phyloP scores from a whole-genome alignment of 2,113 vertebrate species.

The Podilymbus podiceps region DNA sequence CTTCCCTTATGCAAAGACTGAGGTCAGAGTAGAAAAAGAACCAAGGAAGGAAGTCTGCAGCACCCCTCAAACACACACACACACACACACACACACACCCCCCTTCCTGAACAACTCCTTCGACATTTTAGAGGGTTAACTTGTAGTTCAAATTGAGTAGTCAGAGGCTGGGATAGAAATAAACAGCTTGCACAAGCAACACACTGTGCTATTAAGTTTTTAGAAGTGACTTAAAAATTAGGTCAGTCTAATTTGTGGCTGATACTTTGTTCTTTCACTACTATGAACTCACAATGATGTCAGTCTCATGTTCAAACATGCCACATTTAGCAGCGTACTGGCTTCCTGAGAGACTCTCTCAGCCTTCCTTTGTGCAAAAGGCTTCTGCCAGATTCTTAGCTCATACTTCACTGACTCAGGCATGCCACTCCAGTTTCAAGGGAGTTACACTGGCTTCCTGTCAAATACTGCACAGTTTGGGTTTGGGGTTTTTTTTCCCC shows the following conservation, averaged over 20 bases:
- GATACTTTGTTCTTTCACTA: slow-evolving; percentile 52
- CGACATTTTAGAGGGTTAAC: not conserved
- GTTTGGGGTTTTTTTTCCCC: fast-evolving
- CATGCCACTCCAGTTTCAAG: slow-evolving; percentile 54
- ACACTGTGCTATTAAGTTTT: slow-evolving; percentile 2
- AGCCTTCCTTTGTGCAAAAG: slow-evolving; percentile 60
- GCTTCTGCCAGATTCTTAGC: slow-evolving; percentile 57
- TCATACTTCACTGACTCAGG: slow-evolving; percentile 58
- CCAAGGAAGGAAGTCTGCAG: slow-evolving; percentile 49
- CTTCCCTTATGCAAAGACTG: slow-evolving; percentile 35
- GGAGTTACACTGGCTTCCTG: slow-evolving; percentile 26
- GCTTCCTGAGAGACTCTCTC: slow-evolving; percentile 63
- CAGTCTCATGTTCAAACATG: slow-evolving; percentile 65
- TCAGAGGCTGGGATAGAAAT: not conserved
- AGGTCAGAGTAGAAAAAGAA: slow-evolving; percentile 36
- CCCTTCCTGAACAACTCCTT: slow-evolving; percentile 5
- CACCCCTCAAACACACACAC: not conserved
- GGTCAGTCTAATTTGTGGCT: slow-evolving; percentile 65
- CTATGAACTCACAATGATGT: slow-evolving; percentile 65
- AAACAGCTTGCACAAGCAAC: slow-evolving; percentile 55
- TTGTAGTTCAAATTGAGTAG: not conserved
- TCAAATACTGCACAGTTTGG: slow-evolving; percentile 4
- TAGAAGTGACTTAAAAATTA: slow-evolving; percentile 55
- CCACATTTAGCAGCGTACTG: slow-evolving; percentile 4
- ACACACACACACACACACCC: not conserved